Base-by-base conservation (phyloP, 2,888 invertebrate species). In the Sisyra nigra region DNA sequence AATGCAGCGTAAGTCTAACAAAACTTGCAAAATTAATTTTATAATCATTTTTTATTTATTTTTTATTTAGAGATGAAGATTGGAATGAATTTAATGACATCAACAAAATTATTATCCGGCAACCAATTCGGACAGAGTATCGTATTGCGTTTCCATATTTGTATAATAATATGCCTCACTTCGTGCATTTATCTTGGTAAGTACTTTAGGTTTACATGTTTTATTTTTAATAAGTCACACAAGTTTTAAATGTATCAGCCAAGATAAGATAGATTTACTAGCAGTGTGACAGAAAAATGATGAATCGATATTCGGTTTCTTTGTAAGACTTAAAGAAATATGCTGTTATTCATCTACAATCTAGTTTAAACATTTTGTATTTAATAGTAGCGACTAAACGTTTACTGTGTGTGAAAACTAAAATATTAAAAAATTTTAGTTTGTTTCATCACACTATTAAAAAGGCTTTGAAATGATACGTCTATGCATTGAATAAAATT, bases 71-170 rank as follows among this genome's bases (percentile, higher is more conserved):
- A 2, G 98, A 99, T 67, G 98, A 99, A 67, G 98, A 99, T 62
- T 99, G 98, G 98, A 99, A 99, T 66, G 98, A 99, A 66, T 99
- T 99, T 58, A 99, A 99, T 67, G 98, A 99, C 58, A 98, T 99
- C 52, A 98, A 99, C 63, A 99, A 99, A 67, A 97, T 99, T 54
- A 99, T 99, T 49, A 98, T 99, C 53, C 73, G 98, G 7, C 97
- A 98, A 58, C 97, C 97, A 3, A 89, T 99, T 51, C 75, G 98
- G 48, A 99, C 98, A 0, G 98, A 99, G 63, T 99, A 99, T 62
- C 77, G 98, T 52, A 99, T 99, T 57, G 98, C 98, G 1, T 99
- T 98, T 65, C 97, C 98, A 0, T 98, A 96, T 63, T 69, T 99
- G 52, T 99, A 97, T 68, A 99, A 99, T 64, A 98, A 96, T 60